Evolutionary conservation across 2,113 vertebrate species (phyloP), one percentile per base, ranked within the genome.

Genomic region (Petrocephalus zakoni): DNA sequence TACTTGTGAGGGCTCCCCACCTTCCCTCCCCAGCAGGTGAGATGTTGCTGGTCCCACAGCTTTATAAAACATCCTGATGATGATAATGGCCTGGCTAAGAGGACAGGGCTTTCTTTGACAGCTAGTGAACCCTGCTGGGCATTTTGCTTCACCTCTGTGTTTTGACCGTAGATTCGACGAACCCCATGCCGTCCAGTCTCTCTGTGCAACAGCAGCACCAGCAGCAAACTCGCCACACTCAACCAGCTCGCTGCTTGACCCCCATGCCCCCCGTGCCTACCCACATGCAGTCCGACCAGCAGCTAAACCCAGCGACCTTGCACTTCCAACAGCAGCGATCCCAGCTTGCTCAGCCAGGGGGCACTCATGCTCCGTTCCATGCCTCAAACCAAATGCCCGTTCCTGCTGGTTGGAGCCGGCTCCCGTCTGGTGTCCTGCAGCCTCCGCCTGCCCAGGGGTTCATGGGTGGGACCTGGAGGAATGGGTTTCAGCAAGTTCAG

Each of bases 341-440:
- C 61, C 61, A 68, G 61, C 61, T 68, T 10, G 3, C 10, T 2
- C 25, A 29, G 61, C 61, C n/a, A 68, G 25, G 61, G 10, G 61
- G 10, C 61, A 29, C 61, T 29, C 25, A 10, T 29, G 61, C 61
- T 29, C 61, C 25, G 13, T 68, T 29, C 61, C 4, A 15, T n/a
- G 25, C 47, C 47, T 49, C 47, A 6, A 49, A 29, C 25, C 61
- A 68, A n/a, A 29, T 68, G 2, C 61, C 61, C 6, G 25, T 68
- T 29, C 96, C 97, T 90, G 95, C 97, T 91, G 97, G 97, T 92
- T 99, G 98, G 98, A 98, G 97, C 94, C 98, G 98, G 94, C 94
- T 98, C 93, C 95, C 97, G 86, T 95, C 97, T 85, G 98, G 97
- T 90, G 96, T 97, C 88, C 95, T 98, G 87, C 98, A 98, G 92